Evolutionary conservation across 2,797 vertebrate species (phyloP), one percentile per base, ranked within the genome.

Genomic region (Gymnoscopelus microlampas): DNA sequence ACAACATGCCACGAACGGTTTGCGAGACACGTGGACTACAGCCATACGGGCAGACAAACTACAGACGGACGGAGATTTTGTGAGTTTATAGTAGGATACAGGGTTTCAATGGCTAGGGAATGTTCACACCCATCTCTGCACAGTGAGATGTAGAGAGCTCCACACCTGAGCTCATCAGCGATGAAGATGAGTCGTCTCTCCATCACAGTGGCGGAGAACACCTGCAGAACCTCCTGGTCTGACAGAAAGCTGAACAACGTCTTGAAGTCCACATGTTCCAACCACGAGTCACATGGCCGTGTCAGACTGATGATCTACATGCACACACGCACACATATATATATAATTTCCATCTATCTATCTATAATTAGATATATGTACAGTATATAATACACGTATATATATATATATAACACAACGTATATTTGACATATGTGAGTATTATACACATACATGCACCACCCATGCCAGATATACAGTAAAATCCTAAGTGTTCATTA

Each of bases 191-290:
- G 90, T 44, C 94, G 89, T 48, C 95, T 85, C 80, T 96, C 95
- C 74, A 96, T 26, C 53, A 91, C 80, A 0, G 91, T 88, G 0
- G 95, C 93, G 48, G 93, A 92, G 0, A 96, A 96, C 71, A 96
- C 92, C 76, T 89, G 88, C 65, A 96, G 87, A 74, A 96, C 92
- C 76, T 94, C 90, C 26, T 90, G 77, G 12, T 92, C 85, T 2
- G 70, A 84, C 74, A 96, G 91, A 12, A 85, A 86, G 48, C 75
- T 57, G 63, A 95, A 87, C 66, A 96, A 86, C 35, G 92, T 91
- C 47, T 87, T 83, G 29, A 96, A 95, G 70, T 96, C 95, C 81
- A 96, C 94, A 0, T 96, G 95, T 65, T 96, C 95, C 54, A 96
- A 83, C 70, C 93, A 93, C 2, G 95, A 94, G 2, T 96, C 95